phyloP scores from a whole-genome alignment of 2,113 vertebrate species.

The Ceyx cyanopectus region DNA sequence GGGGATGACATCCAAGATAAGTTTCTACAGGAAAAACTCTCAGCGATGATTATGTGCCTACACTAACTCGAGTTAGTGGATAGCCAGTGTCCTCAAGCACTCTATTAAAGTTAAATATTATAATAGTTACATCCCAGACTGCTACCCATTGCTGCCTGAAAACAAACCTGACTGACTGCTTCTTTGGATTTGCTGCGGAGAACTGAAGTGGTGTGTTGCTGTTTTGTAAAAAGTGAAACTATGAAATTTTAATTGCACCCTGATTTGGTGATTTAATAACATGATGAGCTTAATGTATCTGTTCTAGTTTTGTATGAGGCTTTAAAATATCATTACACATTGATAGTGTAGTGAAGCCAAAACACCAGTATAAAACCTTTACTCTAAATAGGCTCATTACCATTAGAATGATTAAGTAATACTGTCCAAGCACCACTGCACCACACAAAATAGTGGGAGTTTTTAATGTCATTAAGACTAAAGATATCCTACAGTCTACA shows the following conservation, averaged over 20 bases:
- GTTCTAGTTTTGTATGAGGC: neutral
- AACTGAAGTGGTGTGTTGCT: neutral
- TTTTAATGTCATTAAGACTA: constrained; percentile 57
- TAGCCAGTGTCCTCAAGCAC: neutral
- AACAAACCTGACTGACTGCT: neutral
- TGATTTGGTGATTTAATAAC: neutral
- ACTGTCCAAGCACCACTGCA: constrained; percentile 27
- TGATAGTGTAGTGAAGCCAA: neutral
- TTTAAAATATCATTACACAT: neutral
- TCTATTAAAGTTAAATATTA: neutral
- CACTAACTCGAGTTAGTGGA: neutral
- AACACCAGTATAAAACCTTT: constrained; percentile 37
- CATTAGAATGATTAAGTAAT: constrained; percentile 55
- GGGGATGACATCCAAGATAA: neutral
- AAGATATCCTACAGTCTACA: constrained; percentile 13
- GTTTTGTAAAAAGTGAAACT: neutral
- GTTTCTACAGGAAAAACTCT: constrained; percentile 6
- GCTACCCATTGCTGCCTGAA: neutral
- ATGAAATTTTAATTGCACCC: neutral
- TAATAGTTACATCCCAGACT: neutral
- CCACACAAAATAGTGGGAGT: constrained; percentile 34
- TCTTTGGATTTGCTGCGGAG: neutral
- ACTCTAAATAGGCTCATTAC: constrained; percentile 54
- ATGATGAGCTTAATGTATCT: neutral
- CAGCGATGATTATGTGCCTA: neutral